A percentile compares a stretch with the other conserved stretches of the same genome.
Evolutionary conservation across 2,113 vertebrate species (phyloP).

Genomic region (Synchiropus splendidus): DNA sequence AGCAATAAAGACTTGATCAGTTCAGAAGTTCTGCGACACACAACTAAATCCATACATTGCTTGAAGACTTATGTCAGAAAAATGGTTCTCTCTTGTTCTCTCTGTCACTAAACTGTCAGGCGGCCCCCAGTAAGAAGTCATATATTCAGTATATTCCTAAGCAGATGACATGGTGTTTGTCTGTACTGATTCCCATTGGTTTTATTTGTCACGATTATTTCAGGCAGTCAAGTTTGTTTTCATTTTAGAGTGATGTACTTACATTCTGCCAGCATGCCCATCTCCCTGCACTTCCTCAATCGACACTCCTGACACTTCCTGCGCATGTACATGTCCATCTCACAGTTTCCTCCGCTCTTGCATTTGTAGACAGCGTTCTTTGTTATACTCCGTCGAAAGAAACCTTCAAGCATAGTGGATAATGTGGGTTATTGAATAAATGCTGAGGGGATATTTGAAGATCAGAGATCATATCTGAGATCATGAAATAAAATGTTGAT

Average conservation of each 20-base stretch:
- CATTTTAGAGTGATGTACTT: no score
- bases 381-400: slow-evolving; percentile 97
- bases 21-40: slow-evolving; percentile 12
- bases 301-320: slow-evolving; percentile 96
- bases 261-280: slow-evolving; percentile 99
- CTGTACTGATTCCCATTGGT: no score
- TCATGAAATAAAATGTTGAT: neutral
- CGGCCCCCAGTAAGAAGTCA: no score
- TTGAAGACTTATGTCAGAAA: no score
- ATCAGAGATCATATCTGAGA: neutral
- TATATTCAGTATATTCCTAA: no score
- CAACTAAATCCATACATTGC: no score
- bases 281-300: slow-evolving; percentile 92
- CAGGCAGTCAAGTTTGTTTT: no score
- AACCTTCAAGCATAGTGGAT: slow-evolving; percentile 63
- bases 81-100: no score
- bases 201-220: no score
- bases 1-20: slow-evolving; percentile 10
- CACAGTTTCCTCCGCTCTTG: slow-evolving; percentile 92
- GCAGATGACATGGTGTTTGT: no score
- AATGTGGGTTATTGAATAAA: neutral
- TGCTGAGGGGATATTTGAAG: no score
- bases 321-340: slow-evolving; percentile 99
- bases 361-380: slow-evolving; percentile 97
- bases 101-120: no score